Evolutionary conservation across 2,113 vertebrate species (phyloP), one percentile per base, ranked within the genome.

Genomic region (Nettapus auritus): DNA sequence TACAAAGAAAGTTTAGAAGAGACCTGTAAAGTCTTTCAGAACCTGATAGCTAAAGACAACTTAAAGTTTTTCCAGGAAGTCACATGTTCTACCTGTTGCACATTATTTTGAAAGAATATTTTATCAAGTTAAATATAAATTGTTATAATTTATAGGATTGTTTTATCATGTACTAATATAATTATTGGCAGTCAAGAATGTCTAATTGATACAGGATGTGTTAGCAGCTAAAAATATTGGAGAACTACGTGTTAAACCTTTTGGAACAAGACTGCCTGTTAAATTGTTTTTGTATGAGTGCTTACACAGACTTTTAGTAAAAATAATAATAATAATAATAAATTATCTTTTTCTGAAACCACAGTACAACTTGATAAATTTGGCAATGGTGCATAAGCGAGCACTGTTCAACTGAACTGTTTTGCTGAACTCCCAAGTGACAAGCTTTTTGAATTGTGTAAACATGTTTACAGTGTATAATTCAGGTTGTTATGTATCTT

Each of bases 31-130:
- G 40, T 84, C 44, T 78, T 84, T 84, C 48, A 89, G 48, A 89
- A 13, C 22, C 33, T 84, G 52, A 63, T 73, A 89, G 68, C 33
- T 86, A 42, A 94, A 77, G 59, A 88, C 29, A 66, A 17, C 6
- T 86, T 91, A 17, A 18, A 57, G 13, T 82, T 93, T 96, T 96
- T 80, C 36, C 56, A 44, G 69, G 66, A 87, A 92, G 33, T 78
- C 29, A 56, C 1, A 0, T 66, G 6, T 81, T 89, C 20, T 90
- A 38, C 11, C 34, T 66, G 21, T 84, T 82, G 42, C 38, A 40
- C 19, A 16, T 92, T 46, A 60, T 71, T 86, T 78, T 52, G 31
- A 67, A n/a, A n/a, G 25, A 66, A 76, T 42, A 0, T 77, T 91
- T 78, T 81, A 36, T 71, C 8, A 68, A 76, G 13, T 74, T 63